Evolutionary conservation across 2,797 vertebrate genomes (phyloP), one percentile per base, ranked within the genome.

Genomic region (Alcedo atthis): DNA sequence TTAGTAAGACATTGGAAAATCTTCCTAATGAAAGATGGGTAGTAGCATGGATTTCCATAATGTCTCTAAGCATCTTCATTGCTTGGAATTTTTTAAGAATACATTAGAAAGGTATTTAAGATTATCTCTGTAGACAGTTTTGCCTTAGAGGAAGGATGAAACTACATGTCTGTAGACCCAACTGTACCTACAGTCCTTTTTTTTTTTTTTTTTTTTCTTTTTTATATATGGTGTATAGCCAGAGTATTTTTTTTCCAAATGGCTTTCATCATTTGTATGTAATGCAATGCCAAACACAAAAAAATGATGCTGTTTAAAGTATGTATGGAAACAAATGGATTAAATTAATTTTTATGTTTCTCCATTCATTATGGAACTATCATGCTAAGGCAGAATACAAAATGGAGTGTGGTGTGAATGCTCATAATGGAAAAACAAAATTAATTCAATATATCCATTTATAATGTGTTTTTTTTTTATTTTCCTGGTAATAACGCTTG

Each of bases 271-370:
- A 75, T 78, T 77, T 75, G 40, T 71, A 82, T 28, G 32, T 66
- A 80, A 92, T 45, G 48, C 46, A 53, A 54, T 85, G 81, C 26
- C 69, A 92, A 82, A 82, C 12, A 75, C 46, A 82, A 55, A 88
- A 61, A 91, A 94, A 76, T 15, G 42, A 75, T 62, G 49, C 33
- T 85, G 30, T 51, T 54, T 71, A n/a, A 90, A 91, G 37, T 48
- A 12, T n/a, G 15, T 64, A 42, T 42, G n/a, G 53, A 85, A 92
- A 90, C 64, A 91, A 92, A 89, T 32, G 21, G 33, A 89, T 90
- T 61, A 91, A 83, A 77, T 21, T 35, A 76, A 88, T 94, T 96
- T 86, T 94, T 64, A 63, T 76, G 70, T 45, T 74, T 85, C 82
- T 48, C 54, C 30, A 74, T 48, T 87, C 62, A 45, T 67, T 91